Conservation (phyloP, 2,888 invertebrate species). For the Eupithecia pulchellata region DNA sequence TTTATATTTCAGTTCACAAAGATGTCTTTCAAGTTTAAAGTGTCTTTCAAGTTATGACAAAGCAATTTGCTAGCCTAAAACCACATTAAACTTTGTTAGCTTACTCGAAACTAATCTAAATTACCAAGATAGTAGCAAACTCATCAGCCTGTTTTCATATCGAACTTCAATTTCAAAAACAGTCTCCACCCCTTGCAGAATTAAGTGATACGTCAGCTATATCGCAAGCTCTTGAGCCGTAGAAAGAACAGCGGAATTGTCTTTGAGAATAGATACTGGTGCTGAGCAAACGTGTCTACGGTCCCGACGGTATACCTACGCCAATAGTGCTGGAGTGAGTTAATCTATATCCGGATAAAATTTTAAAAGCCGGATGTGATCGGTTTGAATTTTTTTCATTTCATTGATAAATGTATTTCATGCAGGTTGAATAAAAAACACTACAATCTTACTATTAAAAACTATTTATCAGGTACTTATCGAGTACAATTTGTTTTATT, state of each 20-base stretch:
- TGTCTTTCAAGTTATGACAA: no score
- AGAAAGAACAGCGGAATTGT: constrained; percentile 71
- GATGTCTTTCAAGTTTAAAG: background rate
- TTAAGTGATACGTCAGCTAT: constrained; percentile 66
- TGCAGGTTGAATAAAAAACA: no score
- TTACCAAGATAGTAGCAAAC: background rate
- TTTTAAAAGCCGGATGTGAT: constrained; percentile 1
- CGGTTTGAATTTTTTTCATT: background rate
- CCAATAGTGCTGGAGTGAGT: constrained; percentile 45
- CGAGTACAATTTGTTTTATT: no score
- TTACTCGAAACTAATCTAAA: background rate
- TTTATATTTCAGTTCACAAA: background rate
- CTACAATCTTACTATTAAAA: no score
- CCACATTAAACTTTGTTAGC: background rate
- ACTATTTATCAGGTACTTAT: no score
- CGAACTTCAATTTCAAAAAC: background rate
- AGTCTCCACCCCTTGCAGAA: constrained; percentile 47
- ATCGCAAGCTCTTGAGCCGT: constrained; percentile 62
- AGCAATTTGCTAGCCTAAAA: background rate
- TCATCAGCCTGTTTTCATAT: background rate
- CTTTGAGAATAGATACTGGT: constrained; percentile 72
- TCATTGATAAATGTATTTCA: no score
- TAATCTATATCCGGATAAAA: constrained; percentile 12
- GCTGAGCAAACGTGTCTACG: constrained; percentile 74
- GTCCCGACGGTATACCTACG: constrained; percentile 67